Percentiles rank a stretch among this genome's conserved stretches.
These are phyloP conservation scores for Silurus asotus DNA, from an alignment of 2,113 vertebrate genomes.

Conservation along the genomic window DNA sequence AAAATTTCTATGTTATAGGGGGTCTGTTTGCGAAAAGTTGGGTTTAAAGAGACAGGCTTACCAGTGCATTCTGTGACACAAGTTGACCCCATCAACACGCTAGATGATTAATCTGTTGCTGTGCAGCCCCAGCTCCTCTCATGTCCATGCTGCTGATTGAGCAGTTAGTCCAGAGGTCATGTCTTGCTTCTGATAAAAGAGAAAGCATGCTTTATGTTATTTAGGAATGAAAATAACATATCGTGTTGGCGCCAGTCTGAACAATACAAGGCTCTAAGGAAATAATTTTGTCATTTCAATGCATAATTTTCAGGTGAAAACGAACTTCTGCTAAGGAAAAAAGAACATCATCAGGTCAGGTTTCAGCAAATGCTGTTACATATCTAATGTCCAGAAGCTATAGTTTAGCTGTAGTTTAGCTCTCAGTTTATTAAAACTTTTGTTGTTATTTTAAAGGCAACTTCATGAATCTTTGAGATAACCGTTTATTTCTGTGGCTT, in stretches of 20 bases:
- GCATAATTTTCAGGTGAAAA: neutral
- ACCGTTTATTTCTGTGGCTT: neutral
- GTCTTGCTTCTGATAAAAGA: conserved; percentile 41
- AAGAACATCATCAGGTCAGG: neutral
- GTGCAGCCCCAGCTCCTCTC: conserved; percentile 37
- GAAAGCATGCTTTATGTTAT: conserved; percentile 42
- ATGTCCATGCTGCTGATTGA: conserved; percentile 36
- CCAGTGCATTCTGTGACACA: neutral
- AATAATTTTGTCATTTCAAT: conserved; percentile 13
- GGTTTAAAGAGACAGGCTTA: neutral
- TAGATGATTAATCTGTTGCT: conserved; percentile 35
- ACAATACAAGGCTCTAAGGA: conserved; percentile 15
- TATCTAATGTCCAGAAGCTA: neutral
- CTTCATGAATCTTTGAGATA: neutral
- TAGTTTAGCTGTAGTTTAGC: no score
- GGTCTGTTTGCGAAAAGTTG: neutral
- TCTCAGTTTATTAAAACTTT: neutral
- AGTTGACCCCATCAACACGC: conserved; percentile 23
- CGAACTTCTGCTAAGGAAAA: neutral
- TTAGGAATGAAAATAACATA: conserved; percentile 19
- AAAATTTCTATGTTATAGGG: neutral
- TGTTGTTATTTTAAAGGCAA: neutral
- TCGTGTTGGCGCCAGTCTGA: neutral
- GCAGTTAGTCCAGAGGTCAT: conserved; percentile 42
- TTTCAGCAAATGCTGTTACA: neutral